Evolutionary conservation across 2,797 vertebrate species (phyloP), one percentile per base, ranked within the genome.

Genomic region (Distichodus sexfasciatus): DNA sequence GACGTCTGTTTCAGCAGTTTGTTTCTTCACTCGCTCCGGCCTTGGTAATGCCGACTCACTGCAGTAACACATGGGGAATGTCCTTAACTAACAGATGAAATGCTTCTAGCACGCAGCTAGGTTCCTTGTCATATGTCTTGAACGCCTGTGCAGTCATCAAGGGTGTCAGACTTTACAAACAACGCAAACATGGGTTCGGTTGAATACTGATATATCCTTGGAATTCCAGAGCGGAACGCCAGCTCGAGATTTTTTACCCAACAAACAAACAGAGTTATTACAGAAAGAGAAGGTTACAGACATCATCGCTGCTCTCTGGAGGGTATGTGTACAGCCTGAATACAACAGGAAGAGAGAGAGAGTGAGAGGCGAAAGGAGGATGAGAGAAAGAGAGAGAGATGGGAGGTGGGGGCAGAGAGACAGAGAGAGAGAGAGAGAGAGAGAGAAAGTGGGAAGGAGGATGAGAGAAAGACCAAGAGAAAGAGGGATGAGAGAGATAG

Each of bases 231-330:
- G 4, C n/a, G 19, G 8, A 38, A 40, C 48, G 33, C 40, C 31
- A 53, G 36, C 55, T 54, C 15, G 60, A 54, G 55, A 57, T 29
- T 50, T 60, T 15, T 29, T 24, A 33, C 17, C 23, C 14, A 47
- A 23, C 21, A 10, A 40, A 12, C 24, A n/a, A 24, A 10, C 14
- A 48, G 38, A 35, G 5, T 62, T 31, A 40, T 47, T 36, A 66
- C 66, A 60, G 36, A 36, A 28, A 44, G 35, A 33, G 70, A 59
- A 40, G 12, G 47, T n/a, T 57, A 8, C 11, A 48, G 48, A 63
- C 31, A 53, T 53, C 21, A 47, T 24, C 14, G 58, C 15, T 31
- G 6, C 50, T 63, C 71, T 68, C 65, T 35, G 12, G 71, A 57
- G 65, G 57, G 58, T 4, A 11, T 11, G 51, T 44, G 54, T n/a